phyloP scores from a whole-genome alignment of 2,797 vertebrate genomes.

The Karalla daura region DNA sequence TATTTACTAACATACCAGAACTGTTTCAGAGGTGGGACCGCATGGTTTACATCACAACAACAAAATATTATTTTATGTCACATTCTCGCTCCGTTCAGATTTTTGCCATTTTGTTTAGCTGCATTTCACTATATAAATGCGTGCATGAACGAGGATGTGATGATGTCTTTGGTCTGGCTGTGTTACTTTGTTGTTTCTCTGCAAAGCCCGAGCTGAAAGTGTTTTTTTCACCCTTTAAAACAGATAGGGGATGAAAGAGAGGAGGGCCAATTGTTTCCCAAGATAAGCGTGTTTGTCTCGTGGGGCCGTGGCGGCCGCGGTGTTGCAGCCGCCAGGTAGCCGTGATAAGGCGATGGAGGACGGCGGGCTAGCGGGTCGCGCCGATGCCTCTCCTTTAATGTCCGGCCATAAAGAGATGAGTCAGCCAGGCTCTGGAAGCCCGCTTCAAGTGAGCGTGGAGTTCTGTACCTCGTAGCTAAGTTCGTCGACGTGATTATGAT shows the following conservation, averaged over 20 bases:
- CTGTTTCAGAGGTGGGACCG: too few relatives aligned
- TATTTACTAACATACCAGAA: too few relatives aligned
- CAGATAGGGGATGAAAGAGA: conserved; percentile 23
- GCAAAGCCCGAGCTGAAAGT: too few relatives aligned
- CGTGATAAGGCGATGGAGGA: conserved; percentile 34
- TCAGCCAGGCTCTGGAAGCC: conserved; percentile 18
- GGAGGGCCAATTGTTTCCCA: conserved; percentile 10
- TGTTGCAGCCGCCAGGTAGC: conserved; percentile 39
- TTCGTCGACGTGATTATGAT: conserved; percentile 7
- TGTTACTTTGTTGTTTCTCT: too few relatives aligned
- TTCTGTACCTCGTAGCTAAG: background rate
- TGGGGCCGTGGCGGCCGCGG: conserved; percentile 18
- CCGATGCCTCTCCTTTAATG: conserved; percentile 21
- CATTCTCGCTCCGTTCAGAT: too few relatives aligned
- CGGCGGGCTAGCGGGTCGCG: conserved; percentile 4
- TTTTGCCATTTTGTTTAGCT: too few relatives aligned
- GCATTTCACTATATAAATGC: too few relatives aligned
- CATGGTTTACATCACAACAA: too few relatives aligned
- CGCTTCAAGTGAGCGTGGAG: conserved; percentile 14
- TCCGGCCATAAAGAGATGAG: conserved; percentile 38
- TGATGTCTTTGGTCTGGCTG: too few relatives aligned
- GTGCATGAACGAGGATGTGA: too few relatives aligned
- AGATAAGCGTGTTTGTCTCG: conserved; percentile 12
- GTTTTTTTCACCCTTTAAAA: too few relatives aligned
- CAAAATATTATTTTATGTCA: too few relatives aligned